Evolutionary conservation across 2,888 invertebrate species (phyloP).

Genomic region (Phrixothrix hirtus): DNA sequence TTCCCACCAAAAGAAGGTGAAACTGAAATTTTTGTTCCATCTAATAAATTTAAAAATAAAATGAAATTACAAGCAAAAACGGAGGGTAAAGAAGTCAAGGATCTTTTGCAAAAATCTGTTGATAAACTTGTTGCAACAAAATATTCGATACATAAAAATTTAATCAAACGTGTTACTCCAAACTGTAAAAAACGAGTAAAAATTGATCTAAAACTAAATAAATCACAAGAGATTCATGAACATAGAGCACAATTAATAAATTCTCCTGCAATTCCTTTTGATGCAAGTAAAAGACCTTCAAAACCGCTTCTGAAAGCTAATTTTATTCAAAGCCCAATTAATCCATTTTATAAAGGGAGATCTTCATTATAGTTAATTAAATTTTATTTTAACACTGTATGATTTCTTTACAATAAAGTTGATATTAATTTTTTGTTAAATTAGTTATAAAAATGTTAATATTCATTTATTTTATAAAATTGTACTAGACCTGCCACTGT

Average conservation of each 20-base stretch:
- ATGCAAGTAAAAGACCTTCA: constrained; percentile 68
- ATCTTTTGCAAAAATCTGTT: constrained; percentile 21
- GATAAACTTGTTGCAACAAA: constrained; percentile 15
- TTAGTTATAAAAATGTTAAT: too few relatives aligned
- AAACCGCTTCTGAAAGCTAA: constrained; percentile 75
- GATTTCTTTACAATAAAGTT: too few relatives aligned
- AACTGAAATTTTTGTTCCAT: constrained; percentile 47
- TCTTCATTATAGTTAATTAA: constrained; percentile 38
- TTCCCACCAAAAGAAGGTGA: constrained; percentile 55
- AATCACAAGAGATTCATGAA: constrained; percentile 72
- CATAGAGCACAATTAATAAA: constrained; percentile 70
- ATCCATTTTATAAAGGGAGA: constrained; percentile 73
- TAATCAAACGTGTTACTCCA: constrained; percentile 27
- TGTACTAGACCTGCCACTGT: too few relatives aligned
- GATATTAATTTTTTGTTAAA: too few relatives aligned
- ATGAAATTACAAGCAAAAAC: constrained; percentile 9
- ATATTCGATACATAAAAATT: constrained; percentile 1
- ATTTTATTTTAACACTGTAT: background rate
- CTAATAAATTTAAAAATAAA: constrained; percentile 40
- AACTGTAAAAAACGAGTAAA: constrained; percentile 68
- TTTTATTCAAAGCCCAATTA: constrained; percentile 68
- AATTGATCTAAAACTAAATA: constrained; percentile 71
- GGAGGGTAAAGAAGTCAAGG: constrained; percentile 17
- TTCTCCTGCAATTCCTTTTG: constrained; percentile 77
- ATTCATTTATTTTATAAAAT: too few relatives aligned